phyloP scores from a whole-genome alignment of 2,888 invertebrate genomes.

The Cataglyphis cursor region DNA sequence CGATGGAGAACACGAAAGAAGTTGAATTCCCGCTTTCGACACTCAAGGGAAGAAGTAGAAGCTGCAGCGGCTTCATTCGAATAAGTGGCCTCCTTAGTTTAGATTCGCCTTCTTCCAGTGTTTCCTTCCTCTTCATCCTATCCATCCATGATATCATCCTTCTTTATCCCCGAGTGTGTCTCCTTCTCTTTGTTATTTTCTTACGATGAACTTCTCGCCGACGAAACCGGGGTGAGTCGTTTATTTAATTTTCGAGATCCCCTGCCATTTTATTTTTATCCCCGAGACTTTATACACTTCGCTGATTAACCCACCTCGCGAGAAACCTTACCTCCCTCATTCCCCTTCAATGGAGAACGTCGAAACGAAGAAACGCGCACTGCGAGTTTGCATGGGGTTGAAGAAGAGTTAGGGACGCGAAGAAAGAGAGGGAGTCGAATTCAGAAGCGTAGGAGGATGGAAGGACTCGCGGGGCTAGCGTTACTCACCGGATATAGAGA shows the following conservation, averaged over 20 bases:
- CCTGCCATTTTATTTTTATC: constrained; percentile 80
- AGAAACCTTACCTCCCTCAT: constrained; percentile 58
- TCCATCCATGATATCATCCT: constrained; percentile 17
- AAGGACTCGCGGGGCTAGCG: constrained; percentile 75
- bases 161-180: constrained; percentile 30
- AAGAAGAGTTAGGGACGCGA: constrained; percentile 46
- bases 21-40: constrained; percentile 76
- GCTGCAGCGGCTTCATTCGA: constrained; percentile 77
- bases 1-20: constrained; percentile 67
- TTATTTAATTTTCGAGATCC: constrained; percentile 82
- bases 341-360: constrained; percentile 19
- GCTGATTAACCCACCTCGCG: constrained; percentile 81
- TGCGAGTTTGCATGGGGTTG: constrained; percentile 53
- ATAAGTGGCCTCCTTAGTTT: constrained; percentile 78
- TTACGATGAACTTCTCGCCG: constrained; percentile 48
- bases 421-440: constrained; percentile 67
- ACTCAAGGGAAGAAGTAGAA: constrained; percentile 12
- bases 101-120: constrained; percentile 49
- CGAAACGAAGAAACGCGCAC: constrained; percentile 25
- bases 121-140: constrained; percentile 23
- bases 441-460: constrained; percentile 71
- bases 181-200: constrained; percentile 51
- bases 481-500: constrained; percentile 81
- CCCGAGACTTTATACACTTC: constrained; percentile 81
- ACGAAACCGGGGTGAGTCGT: constrained; percentile 77